A percentile compares a stretch with the other conserved stretches of the same genome.
These are phyloP conservation scores for Stenurella melanura DNA, from an alignment of 2,888 invertebrate genomes.

Conservation along the genomic window DNA sequence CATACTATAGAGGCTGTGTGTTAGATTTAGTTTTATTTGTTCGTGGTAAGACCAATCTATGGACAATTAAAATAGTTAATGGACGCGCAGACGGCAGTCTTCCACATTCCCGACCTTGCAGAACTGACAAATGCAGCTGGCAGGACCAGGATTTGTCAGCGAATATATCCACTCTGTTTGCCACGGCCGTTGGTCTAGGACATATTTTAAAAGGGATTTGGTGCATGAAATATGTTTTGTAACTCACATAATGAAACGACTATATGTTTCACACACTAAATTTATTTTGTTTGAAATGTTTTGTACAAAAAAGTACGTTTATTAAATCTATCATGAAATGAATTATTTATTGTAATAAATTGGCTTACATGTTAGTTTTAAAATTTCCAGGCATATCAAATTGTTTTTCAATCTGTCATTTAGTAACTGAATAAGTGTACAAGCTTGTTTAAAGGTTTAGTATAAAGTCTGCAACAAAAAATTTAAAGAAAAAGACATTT, in stretches of 20 bases:
- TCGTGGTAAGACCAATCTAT: conserved; percentile 70
- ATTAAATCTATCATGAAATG: no score
- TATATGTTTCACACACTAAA: neutral
- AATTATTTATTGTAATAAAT: no score
- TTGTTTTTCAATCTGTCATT: no score
- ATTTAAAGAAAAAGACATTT: no score
- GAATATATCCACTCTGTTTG: conserved; percentile 29
- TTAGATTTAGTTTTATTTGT: conserved; percentile 71
- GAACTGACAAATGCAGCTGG: conserved; percentile 37
- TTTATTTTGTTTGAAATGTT: neutral
- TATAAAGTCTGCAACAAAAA: no score
- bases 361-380: no score
- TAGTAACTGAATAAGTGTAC: no score
- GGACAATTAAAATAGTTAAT: conserved; percentile 39
- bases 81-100: conserved; percentile 43
- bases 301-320: no score
- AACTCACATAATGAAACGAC: neutral
- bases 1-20: conserved; percentile 73
- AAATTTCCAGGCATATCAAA: no score
- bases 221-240: conserved; percentile 22
- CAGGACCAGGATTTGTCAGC: conserved; percentile 41
- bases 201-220: conserved; percentile 25
- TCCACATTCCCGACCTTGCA: conserved; percentile 44
- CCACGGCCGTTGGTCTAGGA: conserved; percentile 35
- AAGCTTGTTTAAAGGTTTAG: no score